Percentiles rank a stretch among this genome's conserved stretches.
These are phyloP conservation scores for Himalopsyche phryganea DNA, from an alignment of 1,140 invertebrate genomes.

Conservation along the genomic window DNA sequence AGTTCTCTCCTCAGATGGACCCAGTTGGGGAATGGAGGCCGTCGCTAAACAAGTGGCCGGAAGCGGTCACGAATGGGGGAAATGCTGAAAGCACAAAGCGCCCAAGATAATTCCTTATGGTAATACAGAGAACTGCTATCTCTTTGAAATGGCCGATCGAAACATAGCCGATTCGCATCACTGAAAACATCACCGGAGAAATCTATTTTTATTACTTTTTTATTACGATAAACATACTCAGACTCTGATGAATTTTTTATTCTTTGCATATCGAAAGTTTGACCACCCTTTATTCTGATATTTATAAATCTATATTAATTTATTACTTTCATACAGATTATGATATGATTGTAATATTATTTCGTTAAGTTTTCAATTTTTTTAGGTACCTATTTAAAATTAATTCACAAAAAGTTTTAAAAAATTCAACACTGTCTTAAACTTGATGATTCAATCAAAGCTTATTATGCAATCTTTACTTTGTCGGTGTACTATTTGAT, in stretches of 20 bases:
- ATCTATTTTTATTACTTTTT: slow-evolving; percentile 10
- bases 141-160: not conserved
- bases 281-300: no score
- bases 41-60: slow-evolving; percentile 41
- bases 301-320: no score
- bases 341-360: no score
- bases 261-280: not conserved
- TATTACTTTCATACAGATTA: no score
- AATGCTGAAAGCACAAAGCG: slow-evolving; percentile 18
- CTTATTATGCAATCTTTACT: no score
- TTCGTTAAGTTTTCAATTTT: no score
- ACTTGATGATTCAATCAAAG: no score
- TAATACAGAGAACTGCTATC: slow-evolving; percentile 21
- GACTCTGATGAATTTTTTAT: not conserved
- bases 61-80: slow-evolving; percentile 37
- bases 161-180: not conserved
- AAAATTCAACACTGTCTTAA: no score
- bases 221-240: slow-evolving; percentile 1
- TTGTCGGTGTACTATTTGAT: no score
- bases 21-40: slow-evolving; percentile 36
- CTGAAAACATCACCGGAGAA: no score
- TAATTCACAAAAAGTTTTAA: no score
- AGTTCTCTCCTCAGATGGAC: slow-evolving; percentile 54
- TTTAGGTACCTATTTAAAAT: no score
- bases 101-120: slow-evolving; percentile 28